These are phyloP conservation scores for Aleiodes testaceus DNA, from an alignment of 2,888 invertebrate species.

Conservation along the genomic window DNA sequence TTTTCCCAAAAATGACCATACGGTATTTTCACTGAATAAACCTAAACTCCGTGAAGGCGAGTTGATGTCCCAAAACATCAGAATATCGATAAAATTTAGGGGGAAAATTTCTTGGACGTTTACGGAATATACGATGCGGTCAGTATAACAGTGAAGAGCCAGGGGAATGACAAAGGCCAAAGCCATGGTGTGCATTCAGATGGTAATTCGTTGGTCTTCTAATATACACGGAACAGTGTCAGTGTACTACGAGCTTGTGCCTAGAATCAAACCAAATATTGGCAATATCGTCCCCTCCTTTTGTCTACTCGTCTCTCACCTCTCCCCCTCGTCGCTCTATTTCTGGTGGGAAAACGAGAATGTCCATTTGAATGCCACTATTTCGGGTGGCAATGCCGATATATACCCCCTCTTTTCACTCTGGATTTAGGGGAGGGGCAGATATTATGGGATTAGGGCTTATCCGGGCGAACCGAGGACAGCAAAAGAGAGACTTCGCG, in stretches of 20 bases:
- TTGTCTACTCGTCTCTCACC: too few relatives aligned
- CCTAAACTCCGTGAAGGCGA: background rate
- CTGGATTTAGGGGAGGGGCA: conserved; percentile 49
- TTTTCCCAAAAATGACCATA: conserved; percentile 37
- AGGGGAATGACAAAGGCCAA: conserved; percentile 64
- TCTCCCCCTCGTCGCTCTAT: background rate
- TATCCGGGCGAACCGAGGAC: conserved; percentile 49
- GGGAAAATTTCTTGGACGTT: conserved; percentile 8
- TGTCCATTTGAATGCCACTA: conserved; percentile 69
- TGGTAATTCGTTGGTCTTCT: conserved; percentile 68
- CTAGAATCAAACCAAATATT: conserved; percentile 72
- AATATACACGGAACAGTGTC: conserved; percentile 59
- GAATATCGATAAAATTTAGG: background rate
- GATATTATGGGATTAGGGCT: conserved; percentile 65
- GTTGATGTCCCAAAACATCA: conserved; percentile 7
- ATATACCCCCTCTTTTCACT: conserved; percentile 40
- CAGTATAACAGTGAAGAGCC: conserved; percentile 55
- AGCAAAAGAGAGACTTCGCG: conserved; percentile 39
- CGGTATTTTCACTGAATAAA: conserved; percentile 32
- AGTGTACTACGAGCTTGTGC: conserved; percentile 50
- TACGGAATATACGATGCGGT: conserved; percentile 56
- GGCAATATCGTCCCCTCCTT: conserved; percentile 67
- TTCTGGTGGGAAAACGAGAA: conserved; percentile 58
- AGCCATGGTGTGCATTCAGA: conserved; percentile 63
- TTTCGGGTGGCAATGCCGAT: conserved; percentile 62